phyloP scores from a whole-genome alignment of 1,140 invertebrate genomes.

The Hyposmocoma kahamanoa region DNA sequence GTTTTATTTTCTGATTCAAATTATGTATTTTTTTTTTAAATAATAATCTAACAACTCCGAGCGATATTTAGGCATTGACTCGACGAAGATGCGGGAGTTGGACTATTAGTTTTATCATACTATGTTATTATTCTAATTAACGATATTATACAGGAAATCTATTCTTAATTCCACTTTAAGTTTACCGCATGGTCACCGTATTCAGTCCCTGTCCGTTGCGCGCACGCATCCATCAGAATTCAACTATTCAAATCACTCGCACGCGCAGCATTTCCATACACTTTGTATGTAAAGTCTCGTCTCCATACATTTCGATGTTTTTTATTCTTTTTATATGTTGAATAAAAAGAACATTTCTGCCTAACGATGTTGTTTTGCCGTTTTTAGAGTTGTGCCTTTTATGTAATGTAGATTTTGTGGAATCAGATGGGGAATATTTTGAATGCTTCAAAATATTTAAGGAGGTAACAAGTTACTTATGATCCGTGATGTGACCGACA shows the following conservation, averaged over 20 bases:
- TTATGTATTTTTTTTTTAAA: too few relatives aligned
- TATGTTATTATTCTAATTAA: too few relatives aligned
- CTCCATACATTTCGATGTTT: conserved; percentile 32
- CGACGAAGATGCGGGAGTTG: too few relatives aligned
- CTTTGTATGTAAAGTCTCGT: conserved; percentile 42
- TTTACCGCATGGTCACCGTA: conserved; percentile 26
- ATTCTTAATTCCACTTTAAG: background rate
- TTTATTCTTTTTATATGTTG: conserved; percentile 27
- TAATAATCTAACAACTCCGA: too few relatives aligned
- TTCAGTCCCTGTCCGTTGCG: conserved; percentile 49
- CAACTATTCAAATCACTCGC: conserved; percentile 65
- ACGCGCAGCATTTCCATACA: conserved; percentile 54
- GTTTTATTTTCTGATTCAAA: too few relatives aligned
- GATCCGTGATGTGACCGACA: too few relatives aligned
- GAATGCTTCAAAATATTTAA: too few relatives aligned
- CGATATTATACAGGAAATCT: too few relatives aligned
- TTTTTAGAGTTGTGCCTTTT: conserved; percentile 4
- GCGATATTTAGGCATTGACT: too few relatives aligned
- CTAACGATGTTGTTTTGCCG: conserved; percentile 48
- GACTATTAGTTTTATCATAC: too few relatives aligned
- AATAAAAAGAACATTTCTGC: conserved; percentile 43
- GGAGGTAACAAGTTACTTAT: too few relatives aligned
- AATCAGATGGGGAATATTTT: too few relatives aligned
- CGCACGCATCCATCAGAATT: conserved; percentile 30
- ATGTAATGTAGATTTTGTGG: background rate